These are phyloP conservation scores for Ecdyonurus torrentis DNA, from an alignment of 2,888 invertebrate genomes.

Conservation along the genomic window DNA sequence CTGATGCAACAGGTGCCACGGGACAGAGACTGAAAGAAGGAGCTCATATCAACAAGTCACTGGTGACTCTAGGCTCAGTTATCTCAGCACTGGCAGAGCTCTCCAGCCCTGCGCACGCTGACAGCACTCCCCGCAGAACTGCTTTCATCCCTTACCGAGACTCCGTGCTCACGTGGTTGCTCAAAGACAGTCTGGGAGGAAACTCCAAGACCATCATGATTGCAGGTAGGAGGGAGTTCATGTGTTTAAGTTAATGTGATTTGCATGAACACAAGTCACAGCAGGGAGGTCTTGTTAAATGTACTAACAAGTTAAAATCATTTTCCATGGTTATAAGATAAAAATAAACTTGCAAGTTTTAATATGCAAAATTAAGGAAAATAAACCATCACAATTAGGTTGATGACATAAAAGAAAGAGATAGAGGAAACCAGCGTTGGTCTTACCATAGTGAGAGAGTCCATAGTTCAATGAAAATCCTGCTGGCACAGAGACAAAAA, in stretches of 20 bases:
- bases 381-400: too few species aligned
- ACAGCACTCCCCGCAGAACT: background rate
- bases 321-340: too few species aligned
- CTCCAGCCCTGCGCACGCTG: constrained; percentile 19
- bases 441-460: too few species aligned
- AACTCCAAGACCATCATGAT: constrained; percentile 89
- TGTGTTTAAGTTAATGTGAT: background rate
- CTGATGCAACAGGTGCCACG: constrained; percentile 78
- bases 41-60: constrained; percentile 78
- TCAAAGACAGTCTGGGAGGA: constrained; percentile 76
- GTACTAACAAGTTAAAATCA: too few species aligned
- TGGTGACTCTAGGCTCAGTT: constrained; percentile 74
- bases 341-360: too few species aligned
- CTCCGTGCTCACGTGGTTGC: constrained; percentile 73
- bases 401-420: too few species aligned
- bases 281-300: too few species aligned
- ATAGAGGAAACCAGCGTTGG: too few species aligned
- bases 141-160: constrained; percentile 75
- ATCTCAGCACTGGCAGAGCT: constrained; percentile 71
- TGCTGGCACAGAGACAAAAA: too few species aligned
- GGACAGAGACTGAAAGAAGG: constrained; percentile 81
- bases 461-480: too few species aligned
- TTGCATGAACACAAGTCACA: background rate
- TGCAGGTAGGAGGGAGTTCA: constrained; percentile 43
- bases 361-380: too few species aligned